Base-by-base conservation (phyloP, 2,888 invertebrate species). In the Lumbricus terrestris region DNA sequence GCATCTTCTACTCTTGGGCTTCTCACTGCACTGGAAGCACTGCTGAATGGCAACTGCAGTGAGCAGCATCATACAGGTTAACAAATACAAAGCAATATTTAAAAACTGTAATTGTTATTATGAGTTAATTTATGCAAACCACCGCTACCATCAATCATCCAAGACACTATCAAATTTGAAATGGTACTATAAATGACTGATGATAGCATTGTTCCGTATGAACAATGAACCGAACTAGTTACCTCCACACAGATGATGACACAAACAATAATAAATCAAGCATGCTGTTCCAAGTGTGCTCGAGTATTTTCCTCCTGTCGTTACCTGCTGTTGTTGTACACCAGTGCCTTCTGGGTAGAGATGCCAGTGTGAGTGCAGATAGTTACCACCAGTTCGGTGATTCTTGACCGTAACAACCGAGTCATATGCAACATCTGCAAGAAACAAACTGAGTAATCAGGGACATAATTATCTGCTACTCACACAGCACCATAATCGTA, bases 341-440 rank as follows among this genome's bases (percentile, higher is more conserved):
- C 98, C 98, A 18, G 97, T 96, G 18, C 94, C 97, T 93, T 97
- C 97, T 0, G 99, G 98, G 95, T 98, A 99, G 42, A 99, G 95
- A 95, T 99, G 98, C 95, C 97, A 97, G 95, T 99, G 99, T 0
- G 98, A 99, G 95, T 99, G 99, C 82, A 99, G 96, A 94, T 99
- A 99, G 1, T 98, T 98, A 0, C 99, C 99, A 8, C 98, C 98
- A 0, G 98, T 98, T 93, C 98, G 96, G 94, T 98, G 97, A 95
- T 98, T 98, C 96, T 99, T 99, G 91, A 99, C 95, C 0, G 98
- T 97, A 89, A 99, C 96, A 42, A 97, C 95, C 0, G 98, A 97
- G 0, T 98, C 98, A 95, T 97, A 98, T 0, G 98, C 98, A 35
- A 98, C 96, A 91, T 97, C 96, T 95, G 93, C 37, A 92, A 91